Evolutionary conservation across 2,113 vertebrate species (phyloP).

Genomic region (Chelonoidis abingdonii): DNA sequence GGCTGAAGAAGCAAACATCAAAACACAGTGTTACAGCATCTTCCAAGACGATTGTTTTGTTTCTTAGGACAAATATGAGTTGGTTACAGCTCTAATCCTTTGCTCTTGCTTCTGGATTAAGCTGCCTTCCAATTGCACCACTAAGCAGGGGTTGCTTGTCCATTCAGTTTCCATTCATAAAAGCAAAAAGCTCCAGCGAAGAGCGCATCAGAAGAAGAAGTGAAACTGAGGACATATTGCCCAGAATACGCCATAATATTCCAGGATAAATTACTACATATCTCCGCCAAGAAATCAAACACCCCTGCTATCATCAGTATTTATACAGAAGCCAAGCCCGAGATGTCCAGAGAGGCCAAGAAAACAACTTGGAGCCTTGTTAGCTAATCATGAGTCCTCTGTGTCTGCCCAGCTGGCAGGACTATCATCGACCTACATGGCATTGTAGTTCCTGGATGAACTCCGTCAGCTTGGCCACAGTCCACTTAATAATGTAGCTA

Average conservation of each 20-base stretch:
- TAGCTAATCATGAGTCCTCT: constrained; percentile 58
- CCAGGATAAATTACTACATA: constrained; percentile 37
- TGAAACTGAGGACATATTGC: not conserved
- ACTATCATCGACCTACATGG: constrained; percentile 58
- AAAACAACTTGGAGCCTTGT: constrained; percentile 59
- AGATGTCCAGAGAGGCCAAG: constrained; percentile 66
- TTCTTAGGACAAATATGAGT: not conserved
- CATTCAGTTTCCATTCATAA: not conserved
- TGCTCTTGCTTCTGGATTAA: accelerated
- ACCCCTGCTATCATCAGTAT: constrained; percentile 55
- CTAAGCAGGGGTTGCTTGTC: accelerated
- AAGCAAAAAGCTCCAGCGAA: not conserved
- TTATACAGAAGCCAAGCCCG: constrained; percentile 61
- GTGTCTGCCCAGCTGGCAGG: constrained; percentile 68
- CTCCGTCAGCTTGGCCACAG: constrained; percentile 66
- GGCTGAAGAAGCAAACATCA: not conserved
- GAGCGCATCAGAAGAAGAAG: not conserved
- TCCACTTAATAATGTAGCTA: constrained; percentile 74
- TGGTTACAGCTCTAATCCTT: accelerated
- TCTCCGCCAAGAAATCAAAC: constrained; percentile 63
- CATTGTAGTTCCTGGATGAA: constrained; percentile 66
- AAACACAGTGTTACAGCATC: accelerated
- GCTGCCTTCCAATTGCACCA: accelerated
- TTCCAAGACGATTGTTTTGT: accelerated
- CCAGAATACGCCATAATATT: not conserved